Conservation (phyloP, 1,140 invertebrate species). For the Steinernema feltiae region DNA sequence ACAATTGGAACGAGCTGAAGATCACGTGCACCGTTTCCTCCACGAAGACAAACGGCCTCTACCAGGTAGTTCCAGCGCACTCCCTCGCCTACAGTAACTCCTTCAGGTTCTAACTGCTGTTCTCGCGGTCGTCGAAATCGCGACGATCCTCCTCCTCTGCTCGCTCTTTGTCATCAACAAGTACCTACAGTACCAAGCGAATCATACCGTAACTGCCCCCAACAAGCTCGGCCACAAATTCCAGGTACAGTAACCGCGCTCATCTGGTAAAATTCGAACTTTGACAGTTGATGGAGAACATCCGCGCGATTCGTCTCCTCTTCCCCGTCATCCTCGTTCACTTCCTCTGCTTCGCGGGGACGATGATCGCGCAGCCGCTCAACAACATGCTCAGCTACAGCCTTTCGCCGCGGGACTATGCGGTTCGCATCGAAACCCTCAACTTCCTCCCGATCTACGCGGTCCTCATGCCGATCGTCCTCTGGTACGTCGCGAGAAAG, state of each 20-base stretch:
- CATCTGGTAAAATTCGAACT: background rate
- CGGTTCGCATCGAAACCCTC: conserved; percentile 1
- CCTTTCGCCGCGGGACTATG: background rate
- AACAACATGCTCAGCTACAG: conserved; percentile 1
- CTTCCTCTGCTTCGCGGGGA: conserved; percentile 9
- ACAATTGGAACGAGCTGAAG: background rate
- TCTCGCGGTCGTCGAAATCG: background rate
- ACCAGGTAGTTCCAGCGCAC: background rate
- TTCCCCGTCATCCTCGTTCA: background rate
- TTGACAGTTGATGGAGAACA: background rate
- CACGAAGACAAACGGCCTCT: background rate
- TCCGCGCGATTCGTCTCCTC: background rate
- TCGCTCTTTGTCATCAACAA: background rate
- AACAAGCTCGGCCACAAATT: background rate
- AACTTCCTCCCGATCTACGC: background rate
- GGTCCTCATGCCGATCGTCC: background rate
- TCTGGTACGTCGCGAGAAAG: background rate
- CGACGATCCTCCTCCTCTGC: background rate
- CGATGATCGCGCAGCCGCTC: conserved; percentile 4
- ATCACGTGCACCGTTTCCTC: background rate
- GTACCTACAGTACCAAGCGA: background rate
- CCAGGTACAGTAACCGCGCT: no score
- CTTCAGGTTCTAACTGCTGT: background rate
- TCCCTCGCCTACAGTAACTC: background rate
- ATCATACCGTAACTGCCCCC: background rate